Conservation (phyloP, 1,140 invertebrate species). For the Scaptodrosophila lebanonensis region DNA sequence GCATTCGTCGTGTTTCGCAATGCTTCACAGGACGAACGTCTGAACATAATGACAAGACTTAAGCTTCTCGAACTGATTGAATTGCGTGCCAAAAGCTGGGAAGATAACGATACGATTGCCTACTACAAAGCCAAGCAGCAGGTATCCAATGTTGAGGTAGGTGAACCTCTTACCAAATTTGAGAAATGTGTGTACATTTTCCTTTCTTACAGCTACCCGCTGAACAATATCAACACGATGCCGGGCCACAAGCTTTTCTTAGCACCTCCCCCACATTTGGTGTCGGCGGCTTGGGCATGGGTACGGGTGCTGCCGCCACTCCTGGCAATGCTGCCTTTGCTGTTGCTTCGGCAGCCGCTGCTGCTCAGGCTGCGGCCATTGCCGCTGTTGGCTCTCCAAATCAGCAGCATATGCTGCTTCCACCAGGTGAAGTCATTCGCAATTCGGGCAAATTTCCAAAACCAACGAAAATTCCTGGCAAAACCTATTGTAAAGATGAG, state of each 20-base stretch:
- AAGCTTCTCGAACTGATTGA: constrained; percentile 93
- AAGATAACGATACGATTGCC: constrained; percentile 86
- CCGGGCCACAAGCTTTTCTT: constrained; percentile 61
- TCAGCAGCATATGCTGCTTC: constrained; percentile 79
- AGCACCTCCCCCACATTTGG: constrained; percentile 77
- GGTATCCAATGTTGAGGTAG: constrained; percentile 84
- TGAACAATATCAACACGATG: constrained; percentile 63
- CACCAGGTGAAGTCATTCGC: constrained; percentile 89
- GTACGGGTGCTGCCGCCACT: constrained; percentile 30
- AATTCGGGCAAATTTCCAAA: constrained; percentile 91
- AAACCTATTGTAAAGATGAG: constrained; percentile 95
- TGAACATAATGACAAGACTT: constrained; percentile 88
- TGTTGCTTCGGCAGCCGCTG: constrained; percentile 58
- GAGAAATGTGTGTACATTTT: background rate
- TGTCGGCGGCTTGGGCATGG: constrained; percentile 37
- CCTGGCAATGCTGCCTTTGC: constrained; percentile 61
- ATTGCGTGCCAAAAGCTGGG: constrained; percentile 91
- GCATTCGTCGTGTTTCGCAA: constrained; percentile 90
- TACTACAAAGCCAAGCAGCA: constrained; percentile 87
- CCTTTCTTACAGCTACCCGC: constrained; percentile 35
- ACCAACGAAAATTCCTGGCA: constrained; percentile 92
- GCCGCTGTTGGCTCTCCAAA: constrained; percentile 69
- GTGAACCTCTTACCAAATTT: constrained; percentile 12
- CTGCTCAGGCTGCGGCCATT: constrained; percentile 67
- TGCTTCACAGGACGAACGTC: constrained; percentile 88